Conservation (phyloP, 2,113 vertebrate species). For the Parus major region DNA sequence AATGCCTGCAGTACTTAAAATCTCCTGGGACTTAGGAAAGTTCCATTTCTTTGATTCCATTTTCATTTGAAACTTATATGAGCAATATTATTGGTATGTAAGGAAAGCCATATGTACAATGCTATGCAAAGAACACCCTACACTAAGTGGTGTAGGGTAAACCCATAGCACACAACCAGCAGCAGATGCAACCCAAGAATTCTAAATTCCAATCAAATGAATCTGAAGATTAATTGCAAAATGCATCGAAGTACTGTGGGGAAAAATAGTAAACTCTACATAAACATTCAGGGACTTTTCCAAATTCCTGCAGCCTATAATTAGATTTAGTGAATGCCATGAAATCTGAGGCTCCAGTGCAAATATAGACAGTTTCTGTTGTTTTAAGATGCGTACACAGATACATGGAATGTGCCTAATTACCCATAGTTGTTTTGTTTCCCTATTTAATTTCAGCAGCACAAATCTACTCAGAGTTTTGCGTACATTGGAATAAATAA, state of each 20-base stretch:
- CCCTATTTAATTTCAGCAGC: conserved; percentile 33
- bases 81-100: neutral
- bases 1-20: conserved; percentile 16
- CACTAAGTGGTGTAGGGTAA: neutral
- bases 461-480: conserved; percentile 51
- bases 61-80: conserved; percentile 56
- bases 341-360: neutral
- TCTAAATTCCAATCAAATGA: conserved; percentile 30
- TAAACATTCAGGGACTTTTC: neutral
- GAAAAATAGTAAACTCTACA: neutral
- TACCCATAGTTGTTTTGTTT: conserved; percentile 40
- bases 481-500: conserved; percentile 20
- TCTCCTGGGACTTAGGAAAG: conserved; percentile 26
- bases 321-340: conserved; percentile 22
- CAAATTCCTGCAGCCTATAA: neutral
- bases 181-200: conserved; percentile 29
- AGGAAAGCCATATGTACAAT: neutral
- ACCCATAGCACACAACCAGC: neutral
- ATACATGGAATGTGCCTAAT: conserved; percentile 51
- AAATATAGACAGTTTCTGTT: conserved; percentile 18
- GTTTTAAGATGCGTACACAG: conserved; percentile 12
- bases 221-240: conserved; percentile 62
- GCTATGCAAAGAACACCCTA: neutral
- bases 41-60: conserved; percentile 47
- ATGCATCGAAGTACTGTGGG: conserved; percentile 22